phyloP scores from a whole-genome alignment of 2,113 vertebrate species.

The Agapornis roseicollis region DNA sequence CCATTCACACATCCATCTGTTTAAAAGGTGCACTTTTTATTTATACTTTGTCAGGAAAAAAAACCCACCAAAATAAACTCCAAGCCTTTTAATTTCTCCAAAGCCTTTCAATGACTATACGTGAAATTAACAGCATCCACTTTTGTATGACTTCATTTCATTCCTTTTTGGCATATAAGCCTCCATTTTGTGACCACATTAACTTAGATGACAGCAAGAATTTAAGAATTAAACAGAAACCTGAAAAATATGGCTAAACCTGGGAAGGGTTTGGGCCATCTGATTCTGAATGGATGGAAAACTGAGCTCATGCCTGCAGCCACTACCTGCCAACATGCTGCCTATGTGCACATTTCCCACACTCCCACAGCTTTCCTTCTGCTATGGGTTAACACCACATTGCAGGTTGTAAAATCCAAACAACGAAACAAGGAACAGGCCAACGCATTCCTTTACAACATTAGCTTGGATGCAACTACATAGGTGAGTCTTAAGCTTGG shows the following conservation, averaged over 20 bases:
- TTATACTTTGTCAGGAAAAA: neutral
- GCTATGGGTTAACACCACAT: neutral
- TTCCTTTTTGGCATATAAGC: neutral
- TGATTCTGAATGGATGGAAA: slow-evolving; percentile 6
- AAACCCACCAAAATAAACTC: neutral
- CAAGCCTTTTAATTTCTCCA: neutral
- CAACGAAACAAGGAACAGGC: neutral
- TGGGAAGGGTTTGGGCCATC: neutral
- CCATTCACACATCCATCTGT: neutral
- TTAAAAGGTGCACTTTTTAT: neutral
- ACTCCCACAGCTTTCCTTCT: neutral
- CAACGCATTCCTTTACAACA: neutral
- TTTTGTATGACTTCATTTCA: neutral
- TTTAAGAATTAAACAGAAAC: neutral
- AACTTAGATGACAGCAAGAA: neutral
- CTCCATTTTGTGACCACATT: neutral
- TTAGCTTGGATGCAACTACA: neutral
- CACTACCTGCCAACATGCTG: neutral
- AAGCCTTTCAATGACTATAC: neutral
- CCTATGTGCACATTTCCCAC: neutral
- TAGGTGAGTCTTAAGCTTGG: neutral
- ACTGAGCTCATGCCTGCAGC: neutral
- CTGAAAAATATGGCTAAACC: neutral
- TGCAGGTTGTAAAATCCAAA: neutral
- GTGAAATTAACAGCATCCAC: neutral